phyloP scores from a whole-genome alignment of 2,113 vertebrate species.

The Otus sunia region DNA sequence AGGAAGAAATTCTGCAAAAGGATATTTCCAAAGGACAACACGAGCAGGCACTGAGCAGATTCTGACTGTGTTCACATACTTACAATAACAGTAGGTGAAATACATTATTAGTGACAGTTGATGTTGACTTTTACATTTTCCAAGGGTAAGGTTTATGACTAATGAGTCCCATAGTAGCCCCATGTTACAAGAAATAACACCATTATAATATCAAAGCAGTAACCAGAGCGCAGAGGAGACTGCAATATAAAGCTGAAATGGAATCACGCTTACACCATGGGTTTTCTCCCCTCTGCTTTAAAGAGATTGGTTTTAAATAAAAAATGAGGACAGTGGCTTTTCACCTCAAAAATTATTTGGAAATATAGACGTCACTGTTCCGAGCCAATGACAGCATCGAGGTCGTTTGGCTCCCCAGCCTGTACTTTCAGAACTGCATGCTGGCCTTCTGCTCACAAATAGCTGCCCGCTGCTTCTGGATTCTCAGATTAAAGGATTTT shows the following conservation, averaged over 20 bases:
- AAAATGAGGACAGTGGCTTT: not conserved
- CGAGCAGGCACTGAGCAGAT: not conserved
- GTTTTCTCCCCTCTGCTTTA: not conserved
- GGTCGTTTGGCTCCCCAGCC: not conserved
- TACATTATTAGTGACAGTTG: conserved; percentile 30
- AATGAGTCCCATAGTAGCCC: conserved; percentile 52
- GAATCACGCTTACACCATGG: not conserved
- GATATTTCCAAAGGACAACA: conserved; percentile 21
- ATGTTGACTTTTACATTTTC: conserved; percentile 51
- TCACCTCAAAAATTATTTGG: not conserved
- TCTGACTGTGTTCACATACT: conserved; percentile 34
- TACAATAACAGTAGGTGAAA: conserved; percentile 58
- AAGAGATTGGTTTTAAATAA: conserved; percentile 45
- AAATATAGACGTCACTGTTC: not conserved
- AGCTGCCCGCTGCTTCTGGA: not conserved
- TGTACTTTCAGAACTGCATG: not conserved
- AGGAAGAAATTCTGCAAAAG: not conserved
- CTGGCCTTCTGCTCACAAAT: not conserved
- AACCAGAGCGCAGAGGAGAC: not conserved
- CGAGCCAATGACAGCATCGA: not conserved
- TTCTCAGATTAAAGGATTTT: not conserved
- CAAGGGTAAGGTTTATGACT: conserved; percentile 42
- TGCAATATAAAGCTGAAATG: not conserved
- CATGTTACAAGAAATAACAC: conserved; percentile 49
- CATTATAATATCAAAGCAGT: conserved; percentile 1